Conservation (phyloP, 37 sponge, comb jelly and placozoan genomes). For the Cliona cf. orientalis region DNA sequence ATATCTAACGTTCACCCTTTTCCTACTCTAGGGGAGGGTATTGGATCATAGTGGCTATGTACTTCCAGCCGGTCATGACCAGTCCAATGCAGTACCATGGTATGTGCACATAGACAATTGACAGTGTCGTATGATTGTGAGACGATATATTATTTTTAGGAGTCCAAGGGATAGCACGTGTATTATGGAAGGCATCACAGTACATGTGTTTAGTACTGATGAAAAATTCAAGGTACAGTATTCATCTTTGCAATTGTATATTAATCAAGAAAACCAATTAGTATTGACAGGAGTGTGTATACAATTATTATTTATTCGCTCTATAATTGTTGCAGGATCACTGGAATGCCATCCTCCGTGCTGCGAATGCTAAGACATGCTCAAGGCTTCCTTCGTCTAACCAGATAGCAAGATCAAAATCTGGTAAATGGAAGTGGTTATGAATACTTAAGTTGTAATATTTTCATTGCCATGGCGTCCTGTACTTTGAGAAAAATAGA, state of each 20-base stretch:
- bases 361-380: background rate
- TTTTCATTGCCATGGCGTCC: background rate
- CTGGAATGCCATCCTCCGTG: background rate
- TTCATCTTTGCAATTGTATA: background rate
- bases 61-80: conserved; percentile 12
- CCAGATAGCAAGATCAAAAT: conserved; percentile 4
- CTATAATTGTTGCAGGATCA: background rate
- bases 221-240: conserved; percentile 22
- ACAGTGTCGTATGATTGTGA: background rate
- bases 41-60: conserved; percentile 14
- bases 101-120: background rate
- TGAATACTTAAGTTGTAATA: background rate
- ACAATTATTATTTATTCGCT: background rate
- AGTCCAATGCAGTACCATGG: background rate
- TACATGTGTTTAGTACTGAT: background rate
- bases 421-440: background rate
- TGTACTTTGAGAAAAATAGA: too few species aligned
- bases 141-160: background rate
- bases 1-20: too few species aligned
- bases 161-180: conserved; percentile 22
- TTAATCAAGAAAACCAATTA: background rate
- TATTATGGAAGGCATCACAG: conserved; percentile 22
- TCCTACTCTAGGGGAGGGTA: conserved; percentile 14
- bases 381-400: conserved; percentile 13
- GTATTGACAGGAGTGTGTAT: background rate